Percentiles rank a stretch among this genome's conserved stretches.
phyloP scores from a whole-genome alignment of 2,113 vertebrate genomes.

The Hucho hucho region DNA sequence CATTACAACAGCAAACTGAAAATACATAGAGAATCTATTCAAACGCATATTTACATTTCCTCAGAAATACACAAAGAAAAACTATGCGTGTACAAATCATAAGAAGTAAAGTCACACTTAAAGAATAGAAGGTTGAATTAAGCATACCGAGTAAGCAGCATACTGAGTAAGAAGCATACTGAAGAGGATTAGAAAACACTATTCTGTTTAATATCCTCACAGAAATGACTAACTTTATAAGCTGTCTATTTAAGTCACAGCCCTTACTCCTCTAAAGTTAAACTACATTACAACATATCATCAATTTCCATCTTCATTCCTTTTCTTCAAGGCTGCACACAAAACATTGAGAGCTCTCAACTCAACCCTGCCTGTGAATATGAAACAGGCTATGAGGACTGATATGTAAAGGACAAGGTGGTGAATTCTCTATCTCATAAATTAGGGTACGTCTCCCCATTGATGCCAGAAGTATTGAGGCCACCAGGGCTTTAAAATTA shows the following conservation, averaged over 20 bases:
- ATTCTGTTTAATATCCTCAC: too few species aligned
- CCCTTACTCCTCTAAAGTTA: constrained; percentile 40
- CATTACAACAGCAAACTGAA: background rate
- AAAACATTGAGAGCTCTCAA: constrained; percentile 69
- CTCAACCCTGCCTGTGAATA: constrained; percentile 65
- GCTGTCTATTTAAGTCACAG: constrained; percentile 14
- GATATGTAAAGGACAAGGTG: constrained; percentile 56
- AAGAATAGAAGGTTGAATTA: too few species aligned
- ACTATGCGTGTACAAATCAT: too few species aligned
- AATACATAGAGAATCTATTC: too few species aligned
- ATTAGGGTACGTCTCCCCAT: constrained; percentile 68
- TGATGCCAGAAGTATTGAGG: constrained; percentile 69
- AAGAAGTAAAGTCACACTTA: too few species aligned
- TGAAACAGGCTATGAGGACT: constrained; percentile 63
- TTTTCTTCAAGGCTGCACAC: constrained; percentile 64
- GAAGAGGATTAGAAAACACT: too few species aligned
- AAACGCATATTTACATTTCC: background rate
- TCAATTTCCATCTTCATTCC: constrained; percentile 48
- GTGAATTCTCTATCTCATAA: constrained; percentile 63
- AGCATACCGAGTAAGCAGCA: too few species aligned
- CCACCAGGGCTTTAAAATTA: constrained; percentile 75
- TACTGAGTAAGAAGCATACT: too few species aligned
- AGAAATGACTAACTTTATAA: background rate
- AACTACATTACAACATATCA: constrained; percentile 48
- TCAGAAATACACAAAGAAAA: too few species aligned